phyloP scores from a whole-genome alignment of 2,888 invertebrate species.

The Melanostoma scalare region DNA sequence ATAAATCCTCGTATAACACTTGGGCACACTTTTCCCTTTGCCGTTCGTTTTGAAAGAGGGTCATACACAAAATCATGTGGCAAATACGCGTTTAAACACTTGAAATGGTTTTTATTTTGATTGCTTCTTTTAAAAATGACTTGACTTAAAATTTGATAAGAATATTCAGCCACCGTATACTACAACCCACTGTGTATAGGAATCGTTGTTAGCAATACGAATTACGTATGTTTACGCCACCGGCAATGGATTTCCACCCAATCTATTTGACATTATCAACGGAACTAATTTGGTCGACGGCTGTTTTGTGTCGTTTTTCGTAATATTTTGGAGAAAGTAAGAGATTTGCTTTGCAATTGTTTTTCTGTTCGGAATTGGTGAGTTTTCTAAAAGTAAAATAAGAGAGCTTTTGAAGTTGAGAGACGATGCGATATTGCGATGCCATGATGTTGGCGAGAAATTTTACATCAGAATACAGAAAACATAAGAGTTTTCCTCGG shows the following conservation, averaged over 20 bases:
- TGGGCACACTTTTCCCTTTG: slow-evolving; percentile 41
- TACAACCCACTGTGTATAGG: slow-evolving; percentile 16
- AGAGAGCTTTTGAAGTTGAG: background rate
- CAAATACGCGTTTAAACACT: too few relatives aligned
- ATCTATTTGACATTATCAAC: slow-evolving; percentile 74
- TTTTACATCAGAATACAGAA: background rate
- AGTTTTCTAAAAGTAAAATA: background rate
- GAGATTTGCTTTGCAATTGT: too few relatives aligned
- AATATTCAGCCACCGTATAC: background rate
- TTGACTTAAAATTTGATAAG: background rate
- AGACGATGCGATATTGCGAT: background rate
- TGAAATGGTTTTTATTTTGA: background rate
- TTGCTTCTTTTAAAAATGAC: background rate
- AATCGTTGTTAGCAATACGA: slow-evolving; percentile 22
- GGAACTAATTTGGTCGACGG: slow-evolving; percentile 73
- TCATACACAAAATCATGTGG: too few relatives aligned
- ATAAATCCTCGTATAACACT: slow-evolving; percentile 41
- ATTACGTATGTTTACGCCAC: slow-evolving; percentile 63
- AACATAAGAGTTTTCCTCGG: background rate
- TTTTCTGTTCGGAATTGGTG: slow-evolving; percentile 39
- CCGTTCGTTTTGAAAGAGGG: slow-evolving; percentile 14
- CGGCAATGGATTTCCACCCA: slow-evolving; percentile 70
- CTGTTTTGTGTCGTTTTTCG: slow-evolving; percentile 68
- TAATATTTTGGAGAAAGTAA: slow-evolving; percentile 17
- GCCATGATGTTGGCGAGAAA: slow-evolving; percentile 11